Conservation (phyloP, 2,797 vertebrate species). For the Gallirallus australis region DNA sequence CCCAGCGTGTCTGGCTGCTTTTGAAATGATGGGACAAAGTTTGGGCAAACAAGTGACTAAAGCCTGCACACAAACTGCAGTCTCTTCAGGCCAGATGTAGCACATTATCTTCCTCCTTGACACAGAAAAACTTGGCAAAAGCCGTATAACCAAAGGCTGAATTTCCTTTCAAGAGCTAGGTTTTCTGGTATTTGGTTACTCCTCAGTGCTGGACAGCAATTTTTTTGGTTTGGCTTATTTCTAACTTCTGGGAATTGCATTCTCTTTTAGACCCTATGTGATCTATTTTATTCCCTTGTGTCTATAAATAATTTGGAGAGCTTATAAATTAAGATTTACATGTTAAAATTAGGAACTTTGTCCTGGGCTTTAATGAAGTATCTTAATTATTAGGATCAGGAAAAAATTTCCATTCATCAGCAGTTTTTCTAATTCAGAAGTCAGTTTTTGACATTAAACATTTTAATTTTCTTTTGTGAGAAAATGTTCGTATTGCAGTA, state of each 20-base stretch:
- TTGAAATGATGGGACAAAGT: neutral
- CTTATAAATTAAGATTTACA: neutral
- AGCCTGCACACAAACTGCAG: neutral
- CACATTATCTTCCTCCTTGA: neutral
- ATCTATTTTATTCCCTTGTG: neutral
- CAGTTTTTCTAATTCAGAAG: neutral
- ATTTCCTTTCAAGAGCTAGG: neutral
- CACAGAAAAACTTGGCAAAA: neutral
- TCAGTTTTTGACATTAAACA: neutral
- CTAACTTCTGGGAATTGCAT: neutral
- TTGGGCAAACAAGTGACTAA: neutral
- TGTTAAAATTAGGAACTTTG: neutral
- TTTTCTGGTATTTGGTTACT: neutral
- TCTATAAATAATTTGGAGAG: neutral
- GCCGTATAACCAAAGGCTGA: neutral
- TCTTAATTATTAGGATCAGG: neutral
- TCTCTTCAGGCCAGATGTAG: neutral
- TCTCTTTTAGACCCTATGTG: neutral
- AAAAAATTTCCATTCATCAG: neutral
- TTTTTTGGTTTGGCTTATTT: neutral
- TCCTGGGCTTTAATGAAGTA: neutral
- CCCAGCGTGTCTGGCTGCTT: neutral
- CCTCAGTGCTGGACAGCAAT: neutral
- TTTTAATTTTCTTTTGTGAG: neutral
- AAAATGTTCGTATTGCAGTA: neutral